These are phyloP conservation scores for Callorhinus ursinus DNA, from an alignment of 2,113 vertebrate genomes.

Conservation along the genomic window DNA sequence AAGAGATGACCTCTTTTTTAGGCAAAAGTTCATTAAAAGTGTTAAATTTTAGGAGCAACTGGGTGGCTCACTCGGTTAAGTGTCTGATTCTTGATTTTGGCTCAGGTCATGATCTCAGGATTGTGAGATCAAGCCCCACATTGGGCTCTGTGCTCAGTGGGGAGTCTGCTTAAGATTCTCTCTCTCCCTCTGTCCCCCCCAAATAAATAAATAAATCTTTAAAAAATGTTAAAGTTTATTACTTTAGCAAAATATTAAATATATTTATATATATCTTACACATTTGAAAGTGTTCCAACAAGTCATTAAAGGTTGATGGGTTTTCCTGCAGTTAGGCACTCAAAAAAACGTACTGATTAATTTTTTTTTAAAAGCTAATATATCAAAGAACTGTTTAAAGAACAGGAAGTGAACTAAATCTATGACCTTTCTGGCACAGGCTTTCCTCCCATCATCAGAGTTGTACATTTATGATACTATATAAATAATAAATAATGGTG, in stretches of 20 bases:
- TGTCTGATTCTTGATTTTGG: not conserved
- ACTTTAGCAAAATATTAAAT: slow-evolving; percentile 22
- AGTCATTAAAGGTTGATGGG: slow-evolving; percentile 56
- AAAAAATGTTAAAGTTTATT: not conserved
- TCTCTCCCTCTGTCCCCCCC: not conserved
- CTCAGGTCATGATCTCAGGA: not conserved
- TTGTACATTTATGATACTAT: slow-evolving; percentile 49
- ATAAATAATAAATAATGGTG: slow-evolving; percentile 77
- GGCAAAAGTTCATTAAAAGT: not conserved
- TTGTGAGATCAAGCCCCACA: not conserved
- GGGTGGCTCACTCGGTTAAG: not conserved
- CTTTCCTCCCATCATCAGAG: slow-evolving; percentile 51
- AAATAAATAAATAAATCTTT: not conserved
- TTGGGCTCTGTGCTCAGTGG: not conserved
- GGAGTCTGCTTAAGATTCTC: not conserved
- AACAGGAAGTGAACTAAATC: slow-evolving; percentile 63
- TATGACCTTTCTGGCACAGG: slow-evolving; percentile 58
- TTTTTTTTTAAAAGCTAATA: slow-evolving; percentile 54
- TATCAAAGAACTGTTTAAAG: slow-evolving; percentile 71
- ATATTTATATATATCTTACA: not conserved
- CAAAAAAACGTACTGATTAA: slow-evolving; percentile 62
- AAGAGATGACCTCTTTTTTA: not conserved
- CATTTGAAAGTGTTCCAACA: slow-evolving; percentile 31
- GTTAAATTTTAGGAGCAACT: not conserved
- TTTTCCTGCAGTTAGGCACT: slow-evolving; percentile 41